Evolutionary conservation across 2,113 vertebrate species (phyloP).

Genomic region (Benitochromis conjunctus): DNA sequence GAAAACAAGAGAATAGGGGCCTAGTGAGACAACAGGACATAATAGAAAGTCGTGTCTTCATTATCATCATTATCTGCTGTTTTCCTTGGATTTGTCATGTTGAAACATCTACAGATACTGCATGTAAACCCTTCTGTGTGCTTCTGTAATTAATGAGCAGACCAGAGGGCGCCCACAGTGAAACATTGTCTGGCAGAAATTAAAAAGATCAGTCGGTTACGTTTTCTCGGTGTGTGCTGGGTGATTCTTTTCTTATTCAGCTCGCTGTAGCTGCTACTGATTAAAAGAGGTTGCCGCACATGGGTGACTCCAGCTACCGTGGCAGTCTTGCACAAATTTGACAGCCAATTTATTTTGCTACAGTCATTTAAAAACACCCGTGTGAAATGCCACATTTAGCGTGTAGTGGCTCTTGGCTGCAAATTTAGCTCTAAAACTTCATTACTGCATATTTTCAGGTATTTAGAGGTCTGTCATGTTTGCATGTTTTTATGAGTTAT

Average conservation of each 20-base stretch:
- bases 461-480: not conserved
- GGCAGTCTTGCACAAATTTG: not conserved
- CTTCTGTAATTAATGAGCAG: not conserved
- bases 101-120: not conserved
- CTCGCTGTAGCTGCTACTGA: not conserved
- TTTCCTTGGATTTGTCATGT: not conserved
- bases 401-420: not conserved
- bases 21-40: not conserved
- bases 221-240: not conserved
- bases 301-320: not conserved
- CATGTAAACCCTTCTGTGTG: not conserved
- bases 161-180: not conserved
- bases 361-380: not conserved
- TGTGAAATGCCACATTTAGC: not conserved
- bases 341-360: not conserved
- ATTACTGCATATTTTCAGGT: not conserved
- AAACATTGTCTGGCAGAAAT: not conserved
- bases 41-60: not conserved
- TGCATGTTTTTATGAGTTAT: not conserved
- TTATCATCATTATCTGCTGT: not conserved
- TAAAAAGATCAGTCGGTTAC: not conserved
- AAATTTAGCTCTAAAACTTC: not conserved
- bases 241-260: not conserved
- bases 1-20: not conserved
- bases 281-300: slow-evolving; percentile 10